phyloP scores from a whole-genome alignment of 2,113 vertebrate species.

The Gallinago paraguaiae region DNA sequence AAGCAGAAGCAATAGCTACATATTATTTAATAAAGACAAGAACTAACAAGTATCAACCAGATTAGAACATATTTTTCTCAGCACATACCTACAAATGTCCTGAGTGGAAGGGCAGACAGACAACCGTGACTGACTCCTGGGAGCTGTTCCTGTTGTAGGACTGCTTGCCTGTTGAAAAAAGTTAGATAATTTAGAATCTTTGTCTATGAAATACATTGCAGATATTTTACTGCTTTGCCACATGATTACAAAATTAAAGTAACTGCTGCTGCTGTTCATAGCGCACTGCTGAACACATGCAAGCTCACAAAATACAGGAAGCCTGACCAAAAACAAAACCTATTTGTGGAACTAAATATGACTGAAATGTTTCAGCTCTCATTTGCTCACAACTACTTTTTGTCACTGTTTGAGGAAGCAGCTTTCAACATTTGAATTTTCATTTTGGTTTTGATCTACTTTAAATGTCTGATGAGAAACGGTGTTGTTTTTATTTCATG shows the following conservation, averaged over 20 bases:
- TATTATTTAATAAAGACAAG: background rate
- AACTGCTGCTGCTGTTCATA: conserved; percentile 70
- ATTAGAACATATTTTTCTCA: background rate
- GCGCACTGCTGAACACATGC: background rate
- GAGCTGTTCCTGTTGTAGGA: conserved; percentile 83
- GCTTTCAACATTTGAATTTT: conserved; percentile 61
- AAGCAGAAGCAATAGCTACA: conserved; percentile 54
- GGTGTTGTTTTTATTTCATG: background rate
- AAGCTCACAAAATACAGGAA: conserved; percentile 68
- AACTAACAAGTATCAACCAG: background rate
- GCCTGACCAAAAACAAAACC: conserved; percentile 78
- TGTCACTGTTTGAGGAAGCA: conserved; percentile 73
- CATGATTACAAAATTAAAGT: conserved; percentile 77
- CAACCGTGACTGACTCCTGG: conserved; percentile 82
- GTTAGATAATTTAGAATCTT: conserved; percentile 82
- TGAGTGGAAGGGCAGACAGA: conserved; percentile 90
- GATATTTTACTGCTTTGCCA: conserved; percentile 79
- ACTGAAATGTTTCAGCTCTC: conserved; percentile 40
- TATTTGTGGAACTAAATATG: conserved; percentile 76
- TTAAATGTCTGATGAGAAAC: conserved; percentile 6
- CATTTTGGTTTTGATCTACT: conserved; percentile 48
- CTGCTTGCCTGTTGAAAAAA: conserved; percentile 91
- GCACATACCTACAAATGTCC: conserved; percentile 93
- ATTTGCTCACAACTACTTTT: conserved; percentile 22
- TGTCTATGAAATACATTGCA: conserved; percentile 80